Conservation (phyloP, 2,113 vertebrate genomes). For the Actinemys pallida region DNA sequence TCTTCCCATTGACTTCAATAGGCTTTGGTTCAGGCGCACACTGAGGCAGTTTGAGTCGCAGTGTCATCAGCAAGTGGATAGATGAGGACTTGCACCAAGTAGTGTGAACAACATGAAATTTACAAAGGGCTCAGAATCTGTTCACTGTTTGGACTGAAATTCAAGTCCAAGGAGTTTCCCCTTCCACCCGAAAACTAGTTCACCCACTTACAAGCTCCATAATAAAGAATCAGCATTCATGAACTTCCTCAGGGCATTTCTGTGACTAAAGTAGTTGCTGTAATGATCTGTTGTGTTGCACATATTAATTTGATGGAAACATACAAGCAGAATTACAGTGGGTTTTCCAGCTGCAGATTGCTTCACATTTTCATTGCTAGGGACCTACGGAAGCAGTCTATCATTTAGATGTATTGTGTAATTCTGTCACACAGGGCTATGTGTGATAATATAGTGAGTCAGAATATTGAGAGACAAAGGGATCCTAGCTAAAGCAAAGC, state of each 20-base stretch:
- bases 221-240: neutral
- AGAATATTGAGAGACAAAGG: conserved; percentile 29
- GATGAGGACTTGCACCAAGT: neutral
- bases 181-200: neutral
- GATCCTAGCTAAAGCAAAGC: neutral
- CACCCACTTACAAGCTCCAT: rapidly evolving
- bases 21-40: neutral
- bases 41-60: neutral
- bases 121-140: neutral
- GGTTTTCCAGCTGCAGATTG: conserved; percentile 31
- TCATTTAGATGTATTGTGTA: conserved; percentile 6
- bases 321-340: neutral
- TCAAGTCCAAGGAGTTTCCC: neutral
- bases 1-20: neutral
- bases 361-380: neutral
- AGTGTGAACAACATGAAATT: neutral
- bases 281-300: neutral
- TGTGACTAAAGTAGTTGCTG: neutral
- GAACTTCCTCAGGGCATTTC: neutral
- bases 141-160: neutral
- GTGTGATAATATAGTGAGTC: neutral
- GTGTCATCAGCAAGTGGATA: rapidly evolving
- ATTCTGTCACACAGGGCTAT: conserved; percentile 18
- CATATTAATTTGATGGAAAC: neutral
- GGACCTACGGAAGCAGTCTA: conserved; percentile 7